phyloP scores from a whole-genome alignment of 2,797 vertebrate genomes.

The Salmo trutta region DNA sequence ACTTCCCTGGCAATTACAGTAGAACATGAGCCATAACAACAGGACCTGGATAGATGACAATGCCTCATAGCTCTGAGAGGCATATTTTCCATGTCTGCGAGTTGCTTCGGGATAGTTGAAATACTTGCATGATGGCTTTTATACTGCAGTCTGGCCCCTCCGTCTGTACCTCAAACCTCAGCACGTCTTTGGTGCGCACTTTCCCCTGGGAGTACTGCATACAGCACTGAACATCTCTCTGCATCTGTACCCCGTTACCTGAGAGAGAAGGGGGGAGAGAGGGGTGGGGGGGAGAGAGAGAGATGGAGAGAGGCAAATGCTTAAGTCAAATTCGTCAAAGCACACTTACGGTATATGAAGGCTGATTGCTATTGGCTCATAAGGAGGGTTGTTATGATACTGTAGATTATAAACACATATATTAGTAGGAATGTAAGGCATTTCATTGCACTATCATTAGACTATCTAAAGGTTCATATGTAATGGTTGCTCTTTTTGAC shows the following conservation, averaged over 20 bases:
- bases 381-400: not conserved
- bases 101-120: conserved; percentile 65
- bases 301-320: conserved; percentile 7
- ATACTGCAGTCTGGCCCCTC: conserved; percentile 85
- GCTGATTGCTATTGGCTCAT: not conserved
- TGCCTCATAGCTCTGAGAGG: conserved; percentile 63
- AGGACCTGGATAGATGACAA: conserved; percentile 74
- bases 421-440: not conserved
- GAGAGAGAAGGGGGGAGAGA: not conserved
- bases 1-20: conserved; percentile 69
- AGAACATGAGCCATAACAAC: conserved; percentile 67
- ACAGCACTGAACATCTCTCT: conserved; percentile 82
- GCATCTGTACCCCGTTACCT: conserved; percentile 84
- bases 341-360: not conserved
- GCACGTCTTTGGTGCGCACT: conserved; percentile 82
- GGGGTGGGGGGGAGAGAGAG: not conserved
- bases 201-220: conserved; percentile 82
- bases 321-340: not conserved
- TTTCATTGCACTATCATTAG: not conserved
- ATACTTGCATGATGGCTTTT: conserved; percentile 86
- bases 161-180: conserved; percentile 81
- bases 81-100: conserved; percentile 74
- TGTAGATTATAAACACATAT: not conserved
- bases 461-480: conserved; percentile 5
- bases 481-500: conserved; percentile 15